Conservation (phyloP, 2,797 vertebrate genomes). For the Myotis pilosus region DNA sequence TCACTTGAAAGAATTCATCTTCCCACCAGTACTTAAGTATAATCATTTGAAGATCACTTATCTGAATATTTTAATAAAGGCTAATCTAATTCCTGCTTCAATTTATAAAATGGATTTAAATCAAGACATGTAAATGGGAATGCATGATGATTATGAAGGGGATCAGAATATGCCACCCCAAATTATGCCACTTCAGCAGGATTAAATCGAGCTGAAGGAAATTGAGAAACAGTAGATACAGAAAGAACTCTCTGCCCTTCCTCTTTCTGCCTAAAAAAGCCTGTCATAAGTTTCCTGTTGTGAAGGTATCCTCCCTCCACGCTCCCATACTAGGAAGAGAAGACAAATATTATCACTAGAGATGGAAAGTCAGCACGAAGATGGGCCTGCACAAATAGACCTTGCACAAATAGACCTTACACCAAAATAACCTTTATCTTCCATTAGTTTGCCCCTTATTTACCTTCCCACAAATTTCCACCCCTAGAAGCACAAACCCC, state of each 20-base stretch:
- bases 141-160: background rate
- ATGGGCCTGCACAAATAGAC: background rate
- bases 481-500: background rate
- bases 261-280: background rate
- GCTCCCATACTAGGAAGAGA: background rate
- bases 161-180: background rate
- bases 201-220: background rate
- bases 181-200: background rate
- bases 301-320: background rate
- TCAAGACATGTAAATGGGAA: background rate
- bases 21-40: background rate
- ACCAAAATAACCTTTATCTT: background rate
- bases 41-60: slow-evolving; percentile 38
- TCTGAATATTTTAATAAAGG: slow-evolving; percentile 34
- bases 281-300: background rate
- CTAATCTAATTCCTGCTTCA: slow-evolving; percentile 3
- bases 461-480: background rate
- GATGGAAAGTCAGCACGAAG: background rate
- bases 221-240: background rate
- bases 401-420: background rate
- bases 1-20: slow-evolving; percentile 47
- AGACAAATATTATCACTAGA: background rate
- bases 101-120: slow-evolving; percentile 39
- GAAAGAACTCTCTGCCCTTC: background rate
- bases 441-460: background rate